Conservation (phyloP, 2,113 vertebrate species). For the Oenanthe melanoleuca region DNA sequence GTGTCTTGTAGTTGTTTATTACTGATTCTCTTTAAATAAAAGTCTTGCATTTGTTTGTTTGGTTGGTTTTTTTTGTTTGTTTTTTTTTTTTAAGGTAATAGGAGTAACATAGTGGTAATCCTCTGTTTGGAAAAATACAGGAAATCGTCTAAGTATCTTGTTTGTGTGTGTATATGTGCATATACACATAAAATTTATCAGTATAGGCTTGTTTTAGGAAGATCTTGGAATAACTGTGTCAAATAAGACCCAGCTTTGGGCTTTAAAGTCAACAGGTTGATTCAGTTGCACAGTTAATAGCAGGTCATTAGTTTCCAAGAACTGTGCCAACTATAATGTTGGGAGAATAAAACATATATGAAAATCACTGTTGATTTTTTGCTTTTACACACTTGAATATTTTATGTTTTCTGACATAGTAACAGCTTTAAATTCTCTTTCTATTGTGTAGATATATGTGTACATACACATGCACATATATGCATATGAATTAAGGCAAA, state of each 20-base stretch:
- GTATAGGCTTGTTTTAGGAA: background rate
- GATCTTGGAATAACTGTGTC: background rate
- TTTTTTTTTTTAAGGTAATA: background rate
- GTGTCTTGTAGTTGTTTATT: background rate
- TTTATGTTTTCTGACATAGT: background rate
- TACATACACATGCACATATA: too few species aligned
- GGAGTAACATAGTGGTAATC: background rate
- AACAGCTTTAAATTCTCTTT: background rate
- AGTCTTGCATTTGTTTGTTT: background rate
- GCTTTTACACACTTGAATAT: background rate
- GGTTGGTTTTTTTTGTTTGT: background rate
- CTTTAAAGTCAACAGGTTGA: background rate
- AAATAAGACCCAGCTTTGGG: background rate
- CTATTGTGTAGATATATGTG: background rate
- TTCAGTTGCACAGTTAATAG: background rate
- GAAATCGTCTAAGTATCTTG: background rate
- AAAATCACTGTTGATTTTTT: background rate
- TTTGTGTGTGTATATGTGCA: background rate
- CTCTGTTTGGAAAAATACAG: background rate
- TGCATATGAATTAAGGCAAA: background rate
- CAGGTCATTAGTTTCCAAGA: background rate
- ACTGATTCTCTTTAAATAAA: background rate
- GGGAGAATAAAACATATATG: background rate
- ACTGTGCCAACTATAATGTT: background rate
- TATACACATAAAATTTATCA: accelerated